These are phyloP conservation scores for Pelodiscus sinensis DNA, from an alignment of 2,113 vertebrate genomes.

Conservation along the genomic window DNA sequence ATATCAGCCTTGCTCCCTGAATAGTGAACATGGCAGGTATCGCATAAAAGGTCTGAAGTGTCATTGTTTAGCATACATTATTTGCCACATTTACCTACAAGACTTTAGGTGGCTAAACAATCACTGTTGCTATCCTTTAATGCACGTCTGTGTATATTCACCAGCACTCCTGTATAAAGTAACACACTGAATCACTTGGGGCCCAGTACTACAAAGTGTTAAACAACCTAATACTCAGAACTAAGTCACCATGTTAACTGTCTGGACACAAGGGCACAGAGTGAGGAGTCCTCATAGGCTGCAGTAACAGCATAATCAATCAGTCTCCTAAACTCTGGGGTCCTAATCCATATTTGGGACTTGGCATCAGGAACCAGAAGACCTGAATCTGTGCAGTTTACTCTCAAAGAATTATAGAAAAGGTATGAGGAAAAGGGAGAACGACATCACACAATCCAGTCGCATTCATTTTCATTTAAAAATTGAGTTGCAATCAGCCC, in stretches of 20 bases:
- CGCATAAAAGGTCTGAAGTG: not conserved
- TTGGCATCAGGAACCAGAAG: not conserved
- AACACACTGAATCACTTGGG: no score
- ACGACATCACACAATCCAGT: rapidly evolving
- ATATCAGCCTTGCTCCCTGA: no score
- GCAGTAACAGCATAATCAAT: not conserved
- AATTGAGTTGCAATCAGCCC: not conserved
- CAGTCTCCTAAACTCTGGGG: not conserved
- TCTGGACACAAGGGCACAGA: no score
- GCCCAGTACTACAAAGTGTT: not conserved
- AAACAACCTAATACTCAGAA: not conserved
- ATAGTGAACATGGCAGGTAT: not conserved
- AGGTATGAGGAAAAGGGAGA: not conserved
- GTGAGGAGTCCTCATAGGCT: not conserved
- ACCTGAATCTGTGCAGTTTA: not conserved
- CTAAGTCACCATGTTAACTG: no score
- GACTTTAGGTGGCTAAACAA: not conserved
- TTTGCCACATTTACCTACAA: not conserved
- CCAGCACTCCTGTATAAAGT: not conserved
- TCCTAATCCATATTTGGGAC: not conserved
- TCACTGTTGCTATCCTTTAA: not conserved
- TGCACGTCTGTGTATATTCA: not conserved
- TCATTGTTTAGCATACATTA: not conserved
- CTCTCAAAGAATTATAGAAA: not conserved
- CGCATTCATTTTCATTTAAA: not conserved